Percentiles rank a stretch among this genome's conserved stretches.
These are phyloP conservation scores for Microdon myrmicae DNA, from an alignment of 2,888 invertebrate species.

Conservation along the genomic window DNA sequence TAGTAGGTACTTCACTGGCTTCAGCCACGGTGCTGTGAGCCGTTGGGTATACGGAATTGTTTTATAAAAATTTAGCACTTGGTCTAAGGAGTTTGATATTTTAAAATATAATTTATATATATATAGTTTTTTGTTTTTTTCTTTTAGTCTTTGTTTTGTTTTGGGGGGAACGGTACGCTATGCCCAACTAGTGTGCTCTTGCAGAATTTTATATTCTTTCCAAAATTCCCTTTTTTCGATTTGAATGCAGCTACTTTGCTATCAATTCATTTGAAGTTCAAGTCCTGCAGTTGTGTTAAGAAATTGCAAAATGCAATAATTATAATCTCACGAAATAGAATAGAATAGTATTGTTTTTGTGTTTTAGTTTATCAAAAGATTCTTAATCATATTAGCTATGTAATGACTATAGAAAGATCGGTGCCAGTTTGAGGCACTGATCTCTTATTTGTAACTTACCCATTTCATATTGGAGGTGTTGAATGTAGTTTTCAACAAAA, in stretches of 20 bases:
- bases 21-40: slow-evolving; percentile 60
- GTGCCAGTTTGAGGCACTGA: no score
- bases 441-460: no score
- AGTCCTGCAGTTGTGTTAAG: slow-evolving; percentile 36
- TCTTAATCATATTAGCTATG: no score
- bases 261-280: slow-evolving; percentile 37
- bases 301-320: slow-evolving; percentile 44
- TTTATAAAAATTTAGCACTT: slow-evolving; percentile 33
- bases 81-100: slow-evolving; percentile 23
- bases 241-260: slow-evolving; percentile 40
- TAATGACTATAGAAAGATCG: no score
- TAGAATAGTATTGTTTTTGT: no score
- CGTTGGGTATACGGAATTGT: slow-evolving; percentile 41
- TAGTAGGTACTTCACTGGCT: slow-evolving; percentile 58
- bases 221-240: slow-evolving; percentile 34
- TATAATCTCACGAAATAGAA: slow-evolving; percentile 37
- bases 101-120: slow-evolving; percentile 20
- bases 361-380: no score
- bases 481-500: no score
- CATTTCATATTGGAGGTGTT: no score
- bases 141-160: no score
- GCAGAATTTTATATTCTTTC: slow-evolving; percentile 17
- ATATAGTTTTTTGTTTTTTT: slow-evolving; percentile 16
- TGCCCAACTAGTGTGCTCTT: slow-evolving; percentile 16
- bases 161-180: slow-evolving; percentile 18